Evolutionary conservation across 2,797 vertebrate genomes (phyloP), one percentile per base, ranked within the genome.

Genomic region (Chlorospingus flavigularis): DNA sequence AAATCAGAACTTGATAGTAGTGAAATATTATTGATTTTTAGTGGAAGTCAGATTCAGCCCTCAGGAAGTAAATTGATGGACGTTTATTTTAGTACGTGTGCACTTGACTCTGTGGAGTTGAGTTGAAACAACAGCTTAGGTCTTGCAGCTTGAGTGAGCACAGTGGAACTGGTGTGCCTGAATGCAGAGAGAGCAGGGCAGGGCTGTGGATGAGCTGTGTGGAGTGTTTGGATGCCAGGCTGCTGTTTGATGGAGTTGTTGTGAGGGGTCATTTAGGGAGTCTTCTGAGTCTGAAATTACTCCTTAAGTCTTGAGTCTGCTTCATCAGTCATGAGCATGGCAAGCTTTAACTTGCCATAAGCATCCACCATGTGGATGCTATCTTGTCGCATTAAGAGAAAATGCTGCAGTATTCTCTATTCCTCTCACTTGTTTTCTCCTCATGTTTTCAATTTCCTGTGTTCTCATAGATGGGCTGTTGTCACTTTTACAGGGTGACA

Each of bases 21-120:
- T 48, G 35, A 80, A 72, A 51, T 58, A 65, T n/a, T 60, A 87
- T 1, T 75, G 87, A 80, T 86, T 80, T 89, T 79, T 67, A 71
- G 30, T 85, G 63, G 67, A 82, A 60, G 31, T 73, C 17, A 16
- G 53, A 67, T 77, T 88, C 47, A 42, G 26, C 42, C 65, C 57
- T 80, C 39, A 19, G 76, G 65, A 74, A 37, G 47, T 65, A 84
- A 80, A 58, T 11, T 24, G 50, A 65, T 68, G 37, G 58, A 58
- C n/a, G 20, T 67, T 47, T 78, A 28, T 87, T 93, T 88, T 74
- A 50, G 61, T 83, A 37, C 30, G 12, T 35, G 10, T 31, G 17
- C 55, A 39, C 37, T 73, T 42, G 43, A 13, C 51, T 78, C 1
- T 81, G 40, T 0, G 25, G 17, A 42, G 17, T 42, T 42, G 40